A percentile compares a stretch with the other conserved stretches of the same genome.
These are phyloP conservation scores for Teleiodes luculella DNA, from an alignment of 2,888 invertebrate genomes.

Conservation along the genomic window DNA sequence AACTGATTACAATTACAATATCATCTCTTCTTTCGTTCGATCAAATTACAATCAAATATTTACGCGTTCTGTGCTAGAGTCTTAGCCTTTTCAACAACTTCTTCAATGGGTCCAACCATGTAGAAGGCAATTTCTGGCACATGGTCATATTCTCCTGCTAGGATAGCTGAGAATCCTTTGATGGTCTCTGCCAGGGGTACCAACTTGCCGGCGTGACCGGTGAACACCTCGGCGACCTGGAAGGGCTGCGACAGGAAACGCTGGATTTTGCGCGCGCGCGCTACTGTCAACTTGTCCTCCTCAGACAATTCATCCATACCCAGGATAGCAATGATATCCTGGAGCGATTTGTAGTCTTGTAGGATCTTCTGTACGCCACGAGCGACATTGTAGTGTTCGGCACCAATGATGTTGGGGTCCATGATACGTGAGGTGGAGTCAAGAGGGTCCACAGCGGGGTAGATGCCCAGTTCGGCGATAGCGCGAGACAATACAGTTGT, in stretches of 20 bases:
- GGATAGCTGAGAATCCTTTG: constrained; percentile 91
- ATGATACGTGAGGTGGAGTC: constrained; percentile 97
- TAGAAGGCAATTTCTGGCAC: constrained; percentile 94
- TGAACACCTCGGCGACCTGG: constrained; percentile 95
- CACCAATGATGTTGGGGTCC: constrained; percentile 94
- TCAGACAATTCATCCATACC: constrained; percentile 93
- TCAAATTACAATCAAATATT: constrained; percentile 25
- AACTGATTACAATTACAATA: constrained; percentile 42
- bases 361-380: constrained; percentile 95
- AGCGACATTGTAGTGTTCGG: constrained; percentile 93
- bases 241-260: constrained; percentile 96
- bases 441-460: constrained; percentile 96
- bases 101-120: constrained; percentile 89
- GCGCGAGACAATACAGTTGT: constrained; percentile 96
- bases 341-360: constrained; percentile 87
- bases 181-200: constrained; percentile 93
- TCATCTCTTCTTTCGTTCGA: constrained; percentile 32
- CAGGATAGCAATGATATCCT: constrained; percentile 95
- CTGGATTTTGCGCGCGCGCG: constrained; percentile 97
- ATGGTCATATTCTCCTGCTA: constrained; percentile 89
- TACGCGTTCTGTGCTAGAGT: constrained; percentile 84
- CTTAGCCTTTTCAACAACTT: constrained; percentile 91
- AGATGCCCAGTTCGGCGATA: constrained; percentile 95
- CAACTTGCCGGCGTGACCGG: constrained; percentile 93
- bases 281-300: constrained; percentile 95